Conservation (phyloP, 2,888 invertebrate genomes). For the Stegana nigrithorax region DNA sequence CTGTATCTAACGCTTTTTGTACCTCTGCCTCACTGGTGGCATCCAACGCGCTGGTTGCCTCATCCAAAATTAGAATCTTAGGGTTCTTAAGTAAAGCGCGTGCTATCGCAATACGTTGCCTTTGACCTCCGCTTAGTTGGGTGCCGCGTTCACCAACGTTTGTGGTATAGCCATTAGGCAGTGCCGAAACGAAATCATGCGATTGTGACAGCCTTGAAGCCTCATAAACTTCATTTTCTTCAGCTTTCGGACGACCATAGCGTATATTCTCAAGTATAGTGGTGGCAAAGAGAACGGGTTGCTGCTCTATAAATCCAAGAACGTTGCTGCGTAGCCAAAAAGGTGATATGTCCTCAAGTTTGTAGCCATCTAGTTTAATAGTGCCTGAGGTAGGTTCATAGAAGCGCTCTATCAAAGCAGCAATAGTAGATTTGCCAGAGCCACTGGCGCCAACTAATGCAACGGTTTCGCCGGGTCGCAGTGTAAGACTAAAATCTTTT, state of each 20-base stretch:
- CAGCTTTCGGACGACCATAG: conserved; percentile 82
- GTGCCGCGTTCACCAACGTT: conserved; percentile 90
- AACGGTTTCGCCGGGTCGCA: conserved; percentile 89
- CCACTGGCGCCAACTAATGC: conserved; percentile 93
- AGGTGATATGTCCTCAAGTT: conserved; percentile 69
- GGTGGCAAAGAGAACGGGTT: conserved; percentile 93
- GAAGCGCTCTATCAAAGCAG: conserved; percentile 86
- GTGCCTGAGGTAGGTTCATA: conserved; percentile 66
- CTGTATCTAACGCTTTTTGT: conserved; percentile 87
- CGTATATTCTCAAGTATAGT: conserved; percentile 93
- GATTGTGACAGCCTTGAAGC: conserved; percentile 92
- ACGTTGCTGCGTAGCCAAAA: conserved; percentile 87
- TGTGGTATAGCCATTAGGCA: conserved; percentile 88
- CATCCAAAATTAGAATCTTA: conserved; percentile 87
- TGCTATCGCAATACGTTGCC: conserved; percentile 95
- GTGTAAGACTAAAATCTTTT: conserved; percentile 81
- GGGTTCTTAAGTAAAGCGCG: conserved; percentile 93
- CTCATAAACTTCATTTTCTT: conserved; percentile 77
- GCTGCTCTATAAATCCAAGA: conserved; percentile 91
- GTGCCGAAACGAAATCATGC: conserved; percentile 84
- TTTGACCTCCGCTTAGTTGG: conserved; percentile 94
- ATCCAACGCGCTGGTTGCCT: conserved; percentile 96
- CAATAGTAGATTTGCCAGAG: conserved; percentile 95
- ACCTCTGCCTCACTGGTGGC: conserved; percentile 92
- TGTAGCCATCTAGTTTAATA: conserved; percentile 67